phyloP scores from a whole-genome alignment of 2,888 invertebrate genomes.

The Eupithecia pulchellata region DNA sequence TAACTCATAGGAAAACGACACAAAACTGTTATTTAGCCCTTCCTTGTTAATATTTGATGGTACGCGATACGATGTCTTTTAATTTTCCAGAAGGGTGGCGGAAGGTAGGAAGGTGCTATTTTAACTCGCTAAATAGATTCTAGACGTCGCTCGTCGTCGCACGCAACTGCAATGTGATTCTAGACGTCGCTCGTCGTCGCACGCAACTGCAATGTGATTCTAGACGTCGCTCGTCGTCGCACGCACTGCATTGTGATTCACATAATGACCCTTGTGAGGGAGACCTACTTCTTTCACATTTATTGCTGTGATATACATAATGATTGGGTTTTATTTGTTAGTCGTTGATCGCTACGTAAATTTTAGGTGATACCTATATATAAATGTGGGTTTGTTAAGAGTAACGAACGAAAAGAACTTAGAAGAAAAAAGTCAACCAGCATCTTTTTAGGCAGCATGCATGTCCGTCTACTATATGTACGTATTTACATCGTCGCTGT shows the following conservation, averaged over 20 bases:
- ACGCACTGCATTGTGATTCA: slow-evolving; percentile 9
- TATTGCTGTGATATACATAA: background rate
- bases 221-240: slow-evolving; percentile 18
- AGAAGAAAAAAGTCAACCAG: too few relatives aligned
- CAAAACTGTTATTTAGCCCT: slow-evolving; percentile 62
- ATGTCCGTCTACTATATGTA: too few relatives aligned
- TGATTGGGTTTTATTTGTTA: background rate
- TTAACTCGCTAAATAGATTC: slow-evolving; percentile 13
- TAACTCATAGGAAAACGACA: slow-evolving; percentile 66
- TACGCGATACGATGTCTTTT: background rate
- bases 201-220: slow-evolving; percentile 14
- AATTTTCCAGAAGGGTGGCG: background rate
- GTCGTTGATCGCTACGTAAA: background rate
- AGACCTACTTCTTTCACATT: background rate
- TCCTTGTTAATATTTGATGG: slow-evolving; percentile 37
- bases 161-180: slow-evolving; percentile 14
- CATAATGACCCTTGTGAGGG: background rate
- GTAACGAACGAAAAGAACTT: too few relatives aligned
- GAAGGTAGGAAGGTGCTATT: background rate
- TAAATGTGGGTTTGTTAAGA: background rate
- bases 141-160: slow-evolving; percentile 15
- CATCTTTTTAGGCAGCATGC: too few relatives aligned
- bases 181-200: slow-evolving; percentile 18
- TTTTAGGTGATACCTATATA: background rate
- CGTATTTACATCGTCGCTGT: too few relatives aligned